Evolutionary conservation across 2,888 invertebrate genomes (phyloP).

Genomic region (Drosophila aldrichi): DNA sequence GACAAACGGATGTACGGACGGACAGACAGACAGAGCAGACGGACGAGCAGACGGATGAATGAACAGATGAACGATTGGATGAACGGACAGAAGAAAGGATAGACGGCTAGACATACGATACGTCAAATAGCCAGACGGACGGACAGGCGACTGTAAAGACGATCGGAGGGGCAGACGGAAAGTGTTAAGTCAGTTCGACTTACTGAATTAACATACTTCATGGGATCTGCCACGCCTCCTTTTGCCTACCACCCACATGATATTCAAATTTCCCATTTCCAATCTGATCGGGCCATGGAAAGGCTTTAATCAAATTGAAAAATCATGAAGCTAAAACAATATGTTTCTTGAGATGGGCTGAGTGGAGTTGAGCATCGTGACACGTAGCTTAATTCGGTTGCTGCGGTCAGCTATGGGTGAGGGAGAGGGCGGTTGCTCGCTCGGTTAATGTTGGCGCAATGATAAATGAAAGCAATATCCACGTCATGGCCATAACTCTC

Average conservation of each 20-base stretch:
- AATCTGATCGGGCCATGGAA: neutral
- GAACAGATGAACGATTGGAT: neutral
- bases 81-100: neutral
- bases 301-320: slow-evolving; percentile 10
- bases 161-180: neutral
- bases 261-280: neutral
- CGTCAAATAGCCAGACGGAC: neutral
- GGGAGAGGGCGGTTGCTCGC: neutral
- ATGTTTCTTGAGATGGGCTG: neutral
- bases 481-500: slow-evolving; percentile 30
- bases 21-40: neutral
- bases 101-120: neutral
- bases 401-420: neutral
- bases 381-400: neutral
- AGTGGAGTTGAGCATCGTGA: neutral
- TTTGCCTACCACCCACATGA: neutral
- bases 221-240: neutral
- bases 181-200: neutral
- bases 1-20: neutral
- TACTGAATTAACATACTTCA: neutral
- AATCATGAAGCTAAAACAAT: neutral
- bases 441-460: slow-evolving; percentile 1
- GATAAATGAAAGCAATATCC: slow-evolving; percentile 50
- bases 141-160: neutral
- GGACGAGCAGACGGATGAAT: neutral